Evolutionary conservation across 2,113 vertebrate species (phyloP).

Genomic region (Pluvialis apricaria): DNA sequence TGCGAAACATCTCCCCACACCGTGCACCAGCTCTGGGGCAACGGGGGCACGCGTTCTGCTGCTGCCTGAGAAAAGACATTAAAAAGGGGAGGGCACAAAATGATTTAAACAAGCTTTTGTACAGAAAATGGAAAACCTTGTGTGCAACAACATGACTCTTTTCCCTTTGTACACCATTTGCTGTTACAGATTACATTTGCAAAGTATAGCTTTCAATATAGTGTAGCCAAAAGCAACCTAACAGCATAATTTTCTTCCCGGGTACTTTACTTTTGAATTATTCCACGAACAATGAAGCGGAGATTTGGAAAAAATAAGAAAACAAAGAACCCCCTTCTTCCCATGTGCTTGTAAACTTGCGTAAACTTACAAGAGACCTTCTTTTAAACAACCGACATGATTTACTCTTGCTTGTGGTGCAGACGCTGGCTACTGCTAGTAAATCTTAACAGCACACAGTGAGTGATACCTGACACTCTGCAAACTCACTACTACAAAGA

Average conservation of each 20-base stretch:
- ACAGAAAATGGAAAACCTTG: background rate
- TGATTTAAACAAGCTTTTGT: background rate
- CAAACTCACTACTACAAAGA: constrained; percentile 2
- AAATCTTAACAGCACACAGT: background rate
- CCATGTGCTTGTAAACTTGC: background rate
- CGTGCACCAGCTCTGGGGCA: background rate
- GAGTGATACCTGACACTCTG: background rate
- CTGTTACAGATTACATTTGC: background rate
- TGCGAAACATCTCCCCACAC: background rate
- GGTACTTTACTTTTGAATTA: constrained; percentile 21
- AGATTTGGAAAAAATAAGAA: background rate
- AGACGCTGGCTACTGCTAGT: background rate
- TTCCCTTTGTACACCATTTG: background rate
- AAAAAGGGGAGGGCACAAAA: background rate
- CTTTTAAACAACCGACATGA: background rate
- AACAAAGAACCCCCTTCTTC: background rate
- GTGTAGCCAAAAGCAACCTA: constrained; percentile 27
- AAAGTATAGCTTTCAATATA: background rate
- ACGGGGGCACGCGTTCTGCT: background rate
- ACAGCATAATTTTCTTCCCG: background rate
- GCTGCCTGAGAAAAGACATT: background rate
- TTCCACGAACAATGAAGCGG: background rate
- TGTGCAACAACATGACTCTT: background rate
- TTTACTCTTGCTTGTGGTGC: background rate
- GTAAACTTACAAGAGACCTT: background rate